Conservation (phyloP, 2,888 invertebrate species). For the Scaptomyza parva region DNA sequence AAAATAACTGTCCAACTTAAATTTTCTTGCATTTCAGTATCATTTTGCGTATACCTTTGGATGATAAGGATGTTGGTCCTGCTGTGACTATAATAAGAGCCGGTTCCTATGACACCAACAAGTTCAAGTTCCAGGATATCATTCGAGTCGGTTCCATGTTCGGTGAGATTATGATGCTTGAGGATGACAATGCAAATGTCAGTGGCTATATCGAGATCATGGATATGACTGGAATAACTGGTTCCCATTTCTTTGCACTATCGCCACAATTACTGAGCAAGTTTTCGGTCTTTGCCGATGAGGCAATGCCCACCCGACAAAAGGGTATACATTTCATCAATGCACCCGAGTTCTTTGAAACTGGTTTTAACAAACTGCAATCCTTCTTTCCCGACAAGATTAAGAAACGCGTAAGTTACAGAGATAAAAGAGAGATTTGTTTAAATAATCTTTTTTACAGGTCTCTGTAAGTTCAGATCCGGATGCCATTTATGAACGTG, state of each 20-base stretch:
- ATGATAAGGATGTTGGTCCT: slow-evolving; percentile 84
- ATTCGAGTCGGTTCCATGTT: slow-evolving; percentile 87
- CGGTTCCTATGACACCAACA: slow-evolving; percentile 85
- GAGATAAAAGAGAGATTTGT: not conserved
- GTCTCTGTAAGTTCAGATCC: slow-evolving; percentile 86
- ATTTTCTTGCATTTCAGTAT: slow-evolving; percentile 27
- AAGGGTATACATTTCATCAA: slow-evolving; percentile 88
- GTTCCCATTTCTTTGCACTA: slow-evolving; percentile 86
- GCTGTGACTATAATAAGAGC: slow-evolving; percentile 86
- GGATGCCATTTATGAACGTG: slow-evolving; percentile 86
- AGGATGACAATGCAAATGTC: slow-evolving; percentile 87
- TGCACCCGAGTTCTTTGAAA: slow-evolving; percentile 87
- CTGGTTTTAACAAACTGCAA: slow-evolving; percentile 87
- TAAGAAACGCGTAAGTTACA: slow-evolving; percentile 86
- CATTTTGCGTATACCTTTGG: slow-evolving; percentile 79
- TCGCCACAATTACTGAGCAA: slow-evolving; percentile 88
- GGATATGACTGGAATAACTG: slow-evolving; percentile 86
- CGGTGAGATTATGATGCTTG: slow-evolving; percentile 87
- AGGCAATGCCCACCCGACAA: slow-evolving; percentile 88
- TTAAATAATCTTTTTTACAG: slow-evolving; percentile 81
- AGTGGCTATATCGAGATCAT: slow-evolving; percentile 86
- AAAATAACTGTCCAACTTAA: not conserved
- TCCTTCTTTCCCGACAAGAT: slow-evolving; percentile 88
- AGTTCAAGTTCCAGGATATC: slow-evolving; percentile 86
- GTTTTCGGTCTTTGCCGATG: slow-evolving; percentile 86